Percentiles rank a stretch among this genome's conserved stretches.
These are phyloP conservation scores for Sabatieria punctata DNA, from an alignment of 2,888 invertebrate species.

Conservation along the genomic window DNA sequence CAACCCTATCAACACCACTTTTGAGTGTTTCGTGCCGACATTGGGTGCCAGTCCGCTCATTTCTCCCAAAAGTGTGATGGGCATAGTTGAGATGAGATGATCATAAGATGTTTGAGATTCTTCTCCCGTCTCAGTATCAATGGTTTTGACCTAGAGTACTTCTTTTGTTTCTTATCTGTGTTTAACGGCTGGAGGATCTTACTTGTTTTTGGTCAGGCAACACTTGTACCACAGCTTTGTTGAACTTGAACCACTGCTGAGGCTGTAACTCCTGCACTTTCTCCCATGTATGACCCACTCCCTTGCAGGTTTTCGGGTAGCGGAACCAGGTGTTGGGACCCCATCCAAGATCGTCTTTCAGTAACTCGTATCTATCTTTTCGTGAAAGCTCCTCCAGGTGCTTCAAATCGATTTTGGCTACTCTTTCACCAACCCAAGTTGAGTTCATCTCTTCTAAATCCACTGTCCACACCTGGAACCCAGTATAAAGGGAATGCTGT, in stretches of 20 bases:
- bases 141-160: background rate
- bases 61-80: slow-evolving; percentile 15
- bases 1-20: slow-evolving; percentile 17
- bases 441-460: slow-evolving; percentile 15
- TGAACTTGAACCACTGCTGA: slow-evolving; percentile 12
- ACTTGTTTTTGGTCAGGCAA: slow-evolving; percentile 13
- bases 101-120: slow-evolving; percentile 11
- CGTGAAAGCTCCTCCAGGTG: slow-evolving; percentile 11
- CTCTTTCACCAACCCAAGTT: slow-evolving; percentile 18
- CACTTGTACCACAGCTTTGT: slow-evolving; percentile 12
- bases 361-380: slow-evolving; percentile 1
- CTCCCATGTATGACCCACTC: slow-evolving; percentile 18
- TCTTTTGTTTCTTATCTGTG: no score
- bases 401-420: slow-evolving; percentile 15
- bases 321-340: slow-evolving; percentile 9
- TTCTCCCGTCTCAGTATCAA: background rate
- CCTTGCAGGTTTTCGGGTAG: slow-evolving; percentile 16
- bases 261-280: slow-evolving; percentile 13
- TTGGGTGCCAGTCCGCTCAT: slow-evolving; percentile 11
- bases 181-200: no score
- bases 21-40: slow-evolving; percentile 14
- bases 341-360: slow-evolving; percentile 7
- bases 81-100: slow-evolving; percentile 18
- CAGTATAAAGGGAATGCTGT: no score
- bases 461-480: slow-evolving; percentile 21